Evolutionary conservation across 2,888 invertebrate species (phyloP), one percentile per base, ranked within the genome.

Genomic region (Odiellus spinosus): DNA sequence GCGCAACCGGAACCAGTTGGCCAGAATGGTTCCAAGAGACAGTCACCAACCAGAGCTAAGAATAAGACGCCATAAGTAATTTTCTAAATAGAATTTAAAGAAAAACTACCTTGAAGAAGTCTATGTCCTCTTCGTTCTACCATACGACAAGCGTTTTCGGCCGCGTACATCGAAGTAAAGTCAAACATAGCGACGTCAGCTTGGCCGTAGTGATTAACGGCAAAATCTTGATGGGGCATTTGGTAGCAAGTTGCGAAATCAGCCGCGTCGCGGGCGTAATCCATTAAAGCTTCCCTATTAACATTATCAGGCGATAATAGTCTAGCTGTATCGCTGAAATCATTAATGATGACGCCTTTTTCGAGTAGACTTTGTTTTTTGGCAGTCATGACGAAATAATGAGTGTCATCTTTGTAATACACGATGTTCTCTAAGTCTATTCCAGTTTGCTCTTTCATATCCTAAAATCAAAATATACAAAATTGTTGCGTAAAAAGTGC

Each of bases 311-410:
- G 76, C 36, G 82, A 78, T 35, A 98, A 71, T 26, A 98, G 71
- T 45, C 80, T 78, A 17, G 82, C 82, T 0, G 95, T 90, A 64
- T 98, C 96, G 2, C 81, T 74, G 66, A 76, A 80, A 66, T 96
- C 96, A 64, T 83, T 78, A 44, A 82, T 71, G 51, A 95, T 79
- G 38, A 95, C 93, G 19, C 88, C 86, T 65, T 93, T 93, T 57
- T 85, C 82, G 45, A 95, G 75, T 45, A 96, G 73, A 68, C 90
- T 88, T 61, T 83, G 83, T 67, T 98, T 98, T 70, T 96, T 96
- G 40, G 96, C 96, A 15, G 96, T 96, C 96, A 98, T 98, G 19
- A 98, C 96, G 69, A 98, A 98, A 67, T 99, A 99, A 67, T 98
- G 98, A 1, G 96, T 98, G 60, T 96, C 96, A 65, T 96, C 96